phyloP scores from a whole-genome alignment of 2,888 invertebrate genomes.

The Trissolcus brochymenae region DNA sequence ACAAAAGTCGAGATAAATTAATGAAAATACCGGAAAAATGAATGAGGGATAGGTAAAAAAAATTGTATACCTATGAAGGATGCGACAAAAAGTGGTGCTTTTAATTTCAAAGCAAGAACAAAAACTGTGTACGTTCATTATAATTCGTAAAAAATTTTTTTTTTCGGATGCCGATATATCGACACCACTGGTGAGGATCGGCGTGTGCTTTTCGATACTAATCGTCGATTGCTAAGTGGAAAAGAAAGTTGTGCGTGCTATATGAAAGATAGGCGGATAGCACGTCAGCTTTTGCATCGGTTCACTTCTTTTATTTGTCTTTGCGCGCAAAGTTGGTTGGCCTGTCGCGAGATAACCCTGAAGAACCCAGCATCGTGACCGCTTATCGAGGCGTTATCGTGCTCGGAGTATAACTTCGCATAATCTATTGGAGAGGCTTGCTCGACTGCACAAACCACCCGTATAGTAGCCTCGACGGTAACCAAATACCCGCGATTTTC shows the following conservation, averaged over 20 bases:
- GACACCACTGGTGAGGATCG: slow-evolving; percentile 10
- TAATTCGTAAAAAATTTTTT: slow-evolving; percentile 15
- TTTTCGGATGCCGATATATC: slow-evolving; percentile 7
- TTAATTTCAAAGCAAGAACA: too few species aligned
- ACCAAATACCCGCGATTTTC: slow-evolving; percentile 62
- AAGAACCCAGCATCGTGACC: slow-evolving; percentile 72
- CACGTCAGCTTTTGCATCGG: slow-evolving; percentile 52
- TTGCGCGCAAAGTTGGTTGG: slow-evolving; percentile 71
- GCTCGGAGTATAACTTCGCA: slow-evolving; percentile 63
- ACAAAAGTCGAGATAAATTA: too few species aligned
- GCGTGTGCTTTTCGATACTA: slow-evolving; percentile 33
- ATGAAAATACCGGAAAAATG: neutral
- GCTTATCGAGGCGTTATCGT: slow-evolving; percentile 74
- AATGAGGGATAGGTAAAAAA: neutral
- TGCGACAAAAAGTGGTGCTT: neutral
- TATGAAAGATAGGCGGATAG: slow-evolving; percentile 57
- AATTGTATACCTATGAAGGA: too few species aligned
- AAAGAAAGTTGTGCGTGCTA: slow-evolving; percentile 53
- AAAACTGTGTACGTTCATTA: neutral
- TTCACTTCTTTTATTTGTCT: slow-evolving; percentile 53
- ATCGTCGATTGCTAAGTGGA: slow-evolving; percentile 53
- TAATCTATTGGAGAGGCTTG: slow-evolving; percentile 60
- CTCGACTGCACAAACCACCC: slow-evolving; percentile 52
- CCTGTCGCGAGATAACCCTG: slow-evolving; percentile 75
- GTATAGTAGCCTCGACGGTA: slow-evolving; percentile 58